These are phyloP conservation scores for Distichodus sexfasciatus DNA, from an alignment of 2,797 vertebrate species.

Conservation along the genomic window DNA sequence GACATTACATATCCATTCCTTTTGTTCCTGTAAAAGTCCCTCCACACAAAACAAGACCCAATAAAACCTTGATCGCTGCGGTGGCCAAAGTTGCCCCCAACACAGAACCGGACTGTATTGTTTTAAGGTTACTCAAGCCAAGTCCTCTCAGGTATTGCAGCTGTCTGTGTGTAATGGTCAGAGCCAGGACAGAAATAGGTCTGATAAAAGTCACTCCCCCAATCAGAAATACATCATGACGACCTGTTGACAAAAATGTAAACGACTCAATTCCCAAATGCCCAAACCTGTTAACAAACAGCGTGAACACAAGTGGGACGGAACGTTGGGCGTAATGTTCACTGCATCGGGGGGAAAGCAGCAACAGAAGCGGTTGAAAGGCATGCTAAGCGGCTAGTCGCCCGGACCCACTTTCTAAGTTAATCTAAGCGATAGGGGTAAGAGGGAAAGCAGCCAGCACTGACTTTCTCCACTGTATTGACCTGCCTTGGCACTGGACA, in stretches of 20 bases:
- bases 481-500: conserved; percentile 45
- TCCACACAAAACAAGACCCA: not conserved
- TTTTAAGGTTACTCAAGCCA: conserved; percentile 20
- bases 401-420: conserved; percentile 18
- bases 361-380: conserved; percentile 31
- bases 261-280: conserved; percentile 5
- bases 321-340: not conserved
- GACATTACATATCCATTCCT: not conserved
- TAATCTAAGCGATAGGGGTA: conserved; percentile 66
- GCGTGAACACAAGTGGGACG: not conserved
- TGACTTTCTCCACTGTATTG: conserved; percentile 42
- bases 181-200: conserved; percentile 49
- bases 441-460: conserved; percentile 23
- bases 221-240: conserved; percentile 34
- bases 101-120: conserved; percentile 3
- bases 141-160: conserved; percentile 51
- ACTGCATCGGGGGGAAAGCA: no score
- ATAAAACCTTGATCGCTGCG: not conserved
- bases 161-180: conserved; percentile 43
- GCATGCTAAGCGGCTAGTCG: conserved; percentile 29
- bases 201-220: conserved; percentile 24
- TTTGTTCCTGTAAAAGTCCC: not conserved
- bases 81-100: not conserved
- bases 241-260: conserved; percentile 39
- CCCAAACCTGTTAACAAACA: conserved; percentile 10